Percentiles rank a stretch among this genome's conserved stretches.
Conservation (phyloP, 2,113 vertebrate species). For the Gallinago paraguaiae region DNA sequence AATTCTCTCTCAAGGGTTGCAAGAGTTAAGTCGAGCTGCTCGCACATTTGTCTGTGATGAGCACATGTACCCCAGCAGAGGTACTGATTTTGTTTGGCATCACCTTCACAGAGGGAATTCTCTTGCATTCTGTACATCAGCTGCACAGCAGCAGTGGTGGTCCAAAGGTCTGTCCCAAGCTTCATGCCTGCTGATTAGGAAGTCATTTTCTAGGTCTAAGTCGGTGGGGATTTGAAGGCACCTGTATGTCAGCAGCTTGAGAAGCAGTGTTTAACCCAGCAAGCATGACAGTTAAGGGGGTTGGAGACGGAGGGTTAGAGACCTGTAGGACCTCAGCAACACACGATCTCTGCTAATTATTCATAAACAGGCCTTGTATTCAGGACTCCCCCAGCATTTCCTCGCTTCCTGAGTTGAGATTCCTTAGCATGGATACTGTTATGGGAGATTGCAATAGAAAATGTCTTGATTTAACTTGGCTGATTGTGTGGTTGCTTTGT, state of each 20-base stretch:
- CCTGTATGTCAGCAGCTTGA: neutral
- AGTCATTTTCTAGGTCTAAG: neutral
- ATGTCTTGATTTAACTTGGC: neutral
- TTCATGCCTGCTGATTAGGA: neutral
- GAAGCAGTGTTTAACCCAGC: neutral
- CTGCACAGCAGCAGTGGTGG: neutral
- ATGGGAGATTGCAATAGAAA: neutral
- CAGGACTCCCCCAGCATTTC: neutral
- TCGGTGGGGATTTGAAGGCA: neutral
- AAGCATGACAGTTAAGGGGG: neutral
- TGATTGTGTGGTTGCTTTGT: neutral
- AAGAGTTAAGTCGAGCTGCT: neutral
- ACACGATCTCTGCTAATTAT: neutral
- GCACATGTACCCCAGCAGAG: neutral
- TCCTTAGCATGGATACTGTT: neutral
- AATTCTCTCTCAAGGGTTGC: neutral
- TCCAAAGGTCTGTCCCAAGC: neutral
- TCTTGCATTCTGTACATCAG: neutral
- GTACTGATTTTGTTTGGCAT: neutral
- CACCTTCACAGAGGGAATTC: neutral
- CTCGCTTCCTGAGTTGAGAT: neutral
- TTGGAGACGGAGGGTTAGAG: neutral
- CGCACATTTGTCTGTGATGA: neutral
- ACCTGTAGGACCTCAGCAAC: fast-evolving
- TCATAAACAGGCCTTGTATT: neutral